A percentile compares a stretch with the other conserved stretches of the same genome.
These are phyloP conservation scores for Nomada fucata DNA, from an alignment of 2,888 invertebrate species.

Conservation along the genomic window DNA sequence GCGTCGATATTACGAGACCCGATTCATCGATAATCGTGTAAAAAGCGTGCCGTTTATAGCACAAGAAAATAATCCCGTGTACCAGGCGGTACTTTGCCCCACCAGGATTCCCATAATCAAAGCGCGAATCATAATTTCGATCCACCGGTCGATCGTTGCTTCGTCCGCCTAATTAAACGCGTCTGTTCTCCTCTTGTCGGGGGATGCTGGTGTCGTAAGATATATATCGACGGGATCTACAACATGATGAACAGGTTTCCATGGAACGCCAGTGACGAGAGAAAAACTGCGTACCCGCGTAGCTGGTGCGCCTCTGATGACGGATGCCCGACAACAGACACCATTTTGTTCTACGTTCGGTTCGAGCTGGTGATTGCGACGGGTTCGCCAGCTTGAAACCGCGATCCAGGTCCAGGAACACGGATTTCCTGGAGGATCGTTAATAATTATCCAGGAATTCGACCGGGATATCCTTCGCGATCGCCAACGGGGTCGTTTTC, in stretches of 20 bases:
- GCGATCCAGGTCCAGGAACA: not conserved
- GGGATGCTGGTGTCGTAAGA: slow-evolving; percentile 31
- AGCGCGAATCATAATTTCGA: slow-evolving; percentile 55
- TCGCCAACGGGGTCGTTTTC: too few relatives aligned
- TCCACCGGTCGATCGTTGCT: slow-evolving; percentile 36
- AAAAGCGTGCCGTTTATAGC: slow-evolving; percentile 33
- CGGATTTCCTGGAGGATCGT: not conserved
- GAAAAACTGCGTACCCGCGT: slow-evolving; percentile 41
- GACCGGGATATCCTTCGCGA: not conserved
- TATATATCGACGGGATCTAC: slow-evolving; percentile 46
- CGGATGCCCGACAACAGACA: slow-evolving; percentile 35
- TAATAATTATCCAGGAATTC: not conserved
- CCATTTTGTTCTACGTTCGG: slow-evolving; percentile 26
- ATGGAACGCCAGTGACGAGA: slow-evolving; percentile 46
- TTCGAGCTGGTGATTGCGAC: slow-evolving; percentile 22
- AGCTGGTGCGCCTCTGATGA: slow-evolving; percentile 35
- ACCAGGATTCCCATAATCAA: slow-evolving; percentile 46
- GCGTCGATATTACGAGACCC: slow-evolving; percentile 37
- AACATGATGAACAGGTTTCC: slow-evolving; percentile 61
- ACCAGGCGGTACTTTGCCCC: slow-evolving; percentile 34
- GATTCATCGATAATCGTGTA: slow-evolving; percentile 31
- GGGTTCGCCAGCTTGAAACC: not conserved
- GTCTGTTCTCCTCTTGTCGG: slow-evolving; percentile 33
- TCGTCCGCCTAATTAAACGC: slow-evolving; percentile 55
- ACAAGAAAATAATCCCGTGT: slow-evolving; percentile 37